phyloP scores from a whole-genome alignment of 2,888 invertebrate genomes.

The Petrolisthes cinctipes region DNA sequence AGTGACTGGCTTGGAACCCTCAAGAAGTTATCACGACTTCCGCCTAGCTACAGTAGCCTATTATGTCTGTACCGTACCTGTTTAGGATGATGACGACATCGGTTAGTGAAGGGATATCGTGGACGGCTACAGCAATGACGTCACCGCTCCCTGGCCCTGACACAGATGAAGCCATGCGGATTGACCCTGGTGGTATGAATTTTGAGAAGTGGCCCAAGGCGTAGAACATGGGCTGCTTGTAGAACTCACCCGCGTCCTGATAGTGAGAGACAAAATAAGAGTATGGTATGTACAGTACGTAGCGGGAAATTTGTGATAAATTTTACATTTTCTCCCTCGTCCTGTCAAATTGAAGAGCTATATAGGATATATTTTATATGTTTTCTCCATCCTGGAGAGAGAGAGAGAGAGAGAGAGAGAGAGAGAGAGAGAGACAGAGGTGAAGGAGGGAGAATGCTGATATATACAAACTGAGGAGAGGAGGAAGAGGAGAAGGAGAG shows the following conservation, averaged over 20 bases:
- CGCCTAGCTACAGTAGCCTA: background rate
- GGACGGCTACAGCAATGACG: constrained; percentile 4
- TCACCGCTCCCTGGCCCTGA: background rate
- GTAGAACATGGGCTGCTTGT: constrained; percentile 75
- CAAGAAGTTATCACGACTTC: background rate
- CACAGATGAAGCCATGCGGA: background rate
- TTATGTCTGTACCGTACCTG: constrained; percentile 11
- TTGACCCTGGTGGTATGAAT: constrained; percentile 65
- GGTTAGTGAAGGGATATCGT: background rate
- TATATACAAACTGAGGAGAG: background rate
- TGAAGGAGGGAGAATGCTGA: background rate
- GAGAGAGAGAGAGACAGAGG: background rate
- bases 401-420: constrained; percentile 9
- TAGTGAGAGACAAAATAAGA: background rate
- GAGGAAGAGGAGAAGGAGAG: background rate
- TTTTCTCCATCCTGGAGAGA: too few species aligned
- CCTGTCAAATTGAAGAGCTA: background rate
- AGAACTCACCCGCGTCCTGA: constrained; percentile 68
- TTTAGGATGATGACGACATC: constrained; percentile 23
- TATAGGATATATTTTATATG: too few species aligned
- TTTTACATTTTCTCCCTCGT: background rate
- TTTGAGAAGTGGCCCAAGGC: constrained; percentile 73
- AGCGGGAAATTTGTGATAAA: background rate
- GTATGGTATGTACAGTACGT: background rate
- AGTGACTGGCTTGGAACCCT: too few species aligned